Conservation (phyloP, 2,888 invertebrate genomes). For the Tipula vernalis region DNA sequence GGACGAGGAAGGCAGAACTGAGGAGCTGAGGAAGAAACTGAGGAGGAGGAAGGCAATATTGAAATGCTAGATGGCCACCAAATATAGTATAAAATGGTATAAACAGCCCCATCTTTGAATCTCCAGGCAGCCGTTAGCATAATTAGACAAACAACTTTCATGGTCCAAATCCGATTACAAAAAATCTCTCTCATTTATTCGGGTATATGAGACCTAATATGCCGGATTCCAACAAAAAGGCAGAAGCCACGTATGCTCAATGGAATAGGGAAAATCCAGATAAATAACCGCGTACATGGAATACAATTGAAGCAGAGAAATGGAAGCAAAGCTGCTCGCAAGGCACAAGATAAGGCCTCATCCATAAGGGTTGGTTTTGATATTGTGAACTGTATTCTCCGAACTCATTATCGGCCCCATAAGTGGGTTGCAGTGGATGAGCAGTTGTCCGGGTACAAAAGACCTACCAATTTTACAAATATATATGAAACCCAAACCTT, state of each 20-base stretch:
- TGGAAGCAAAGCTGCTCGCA: too few relatives aligned
- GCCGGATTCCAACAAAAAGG: neutral
- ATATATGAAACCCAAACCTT: neutral
- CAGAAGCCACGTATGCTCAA: neutral
- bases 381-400: neutral
- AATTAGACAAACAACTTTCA: too few relatives aligned
- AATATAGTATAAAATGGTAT: too few relatives aligned
- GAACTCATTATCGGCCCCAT: neutral
- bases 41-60: neutral
- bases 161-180: neutral
- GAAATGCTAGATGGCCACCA: neutral
- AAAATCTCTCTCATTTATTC: neutral
- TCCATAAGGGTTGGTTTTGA: neutral
- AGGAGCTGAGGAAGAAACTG: neutral
- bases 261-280: neutral
- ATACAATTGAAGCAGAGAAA: too few relatives aligned
- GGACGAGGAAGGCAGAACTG: too few relatives aligned
- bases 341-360: neutral
- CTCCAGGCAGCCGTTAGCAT: too few relatives aligned
- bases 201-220: neutral
- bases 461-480: too few relatives aligned
- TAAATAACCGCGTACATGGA: neutral
- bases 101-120: too few relatives aligned
- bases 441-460: too few relatives aligned
- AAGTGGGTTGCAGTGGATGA: neutral